Percentiles rank a stretch among this genome's conserved stretches.
Evolutionary conservation across 1,140 invertebrate species (phyloP).

Genomic region (Drosophila triauraria): DNA sequence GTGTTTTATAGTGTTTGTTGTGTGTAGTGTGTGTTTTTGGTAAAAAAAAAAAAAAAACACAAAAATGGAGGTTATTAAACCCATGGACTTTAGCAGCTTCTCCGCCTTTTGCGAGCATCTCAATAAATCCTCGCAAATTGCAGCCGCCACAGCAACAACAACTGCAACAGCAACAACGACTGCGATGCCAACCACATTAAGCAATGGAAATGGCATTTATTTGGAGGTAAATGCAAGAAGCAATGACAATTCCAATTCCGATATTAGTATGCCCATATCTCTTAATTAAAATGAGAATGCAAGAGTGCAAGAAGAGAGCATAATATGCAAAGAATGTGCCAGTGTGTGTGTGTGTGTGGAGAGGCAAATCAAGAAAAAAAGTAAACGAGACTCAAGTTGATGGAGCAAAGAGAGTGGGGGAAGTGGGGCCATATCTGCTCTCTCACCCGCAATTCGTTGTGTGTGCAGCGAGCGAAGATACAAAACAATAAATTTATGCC

Average conservation of each 20-base stretch:
- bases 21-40: conserved; percentile 8
- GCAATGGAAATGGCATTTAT: conserved; percentile 73
- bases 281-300: conserved; percentile 76
- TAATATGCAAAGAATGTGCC: conserved; percentile 71
- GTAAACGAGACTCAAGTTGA: conserved; percentile 56
- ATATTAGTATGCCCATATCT: conserved; percentile 45
- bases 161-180: conserved; percentile 39
- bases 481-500: conserved; percentile 83
- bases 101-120: conserved; percentile 83
- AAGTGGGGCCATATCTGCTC: conserved; percentile 9
- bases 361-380: conserved; percentile 31
- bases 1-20: conserved; percentile 18
- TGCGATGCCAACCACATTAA: conserved; percentile 50
- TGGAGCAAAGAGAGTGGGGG: conserved; percentile 16
- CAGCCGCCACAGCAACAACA: conserved; percentile 38
- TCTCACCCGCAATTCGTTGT: conserved; percentile 7
- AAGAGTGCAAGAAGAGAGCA: conserved; percentile 48
- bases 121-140: conserved; percentile 76
- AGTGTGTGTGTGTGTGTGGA: conserved; percentile 35
- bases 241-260: conserved; percentile 66
- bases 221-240: conserved; percentile 66
- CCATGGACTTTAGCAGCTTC: conserved; percentile 84
- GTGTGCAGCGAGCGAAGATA: conserved; percentile 59
- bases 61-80: conserved; percentile 84
- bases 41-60: conserved; percentile 12